Conservation (phyloP, 2,888 invertebrate species). For the Gisinianus flammeolus region DNA sequence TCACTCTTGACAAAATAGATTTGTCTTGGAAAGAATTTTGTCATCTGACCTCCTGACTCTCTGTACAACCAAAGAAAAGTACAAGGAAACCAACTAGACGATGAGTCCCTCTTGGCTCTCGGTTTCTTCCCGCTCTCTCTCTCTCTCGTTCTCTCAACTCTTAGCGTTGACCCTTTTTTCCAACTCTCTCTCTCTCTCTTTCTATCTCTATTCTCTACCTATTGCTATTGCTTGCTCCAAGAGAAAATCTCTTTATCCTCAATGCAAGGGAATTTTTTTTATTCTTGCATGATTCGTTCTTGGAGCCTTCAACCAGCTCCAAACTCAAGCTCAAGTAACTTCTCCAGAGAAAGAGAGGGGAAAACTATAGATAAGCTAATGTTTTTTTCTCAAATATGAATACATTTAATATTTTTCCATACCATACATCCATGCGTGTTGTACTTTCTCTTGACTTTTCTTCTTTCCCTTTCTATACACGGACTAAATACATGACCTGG, state of each 20-base stretch:
- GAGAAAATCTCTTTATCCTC: no score
- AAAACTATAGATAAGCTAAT: constrained; percentile 27
- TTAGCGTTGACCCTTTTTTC: neutral
- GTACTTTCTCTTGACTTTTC: neutral
- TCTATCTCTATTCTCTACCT: neutral
- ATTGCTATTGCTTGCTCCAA: neutral
- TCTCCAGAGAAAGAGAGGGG: no score
- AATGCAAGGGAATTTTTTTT: no score
- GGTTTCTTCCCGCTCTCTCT: neutral
- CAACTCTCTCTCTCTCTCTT: neutral
- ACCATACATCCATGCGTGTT: no score
- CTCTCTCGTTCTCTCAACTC: neutral
- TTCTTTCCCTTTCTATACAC: neutral
- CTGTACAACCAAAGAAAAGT: neutral
- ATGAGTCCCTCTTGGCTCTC: neutral
- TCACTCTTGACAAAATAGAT: constrained; percentile 28
- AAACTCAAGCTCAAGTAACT: no score
- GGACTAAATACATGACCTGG: no score
- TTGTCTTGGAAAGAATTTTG: constrained; percentile 31
- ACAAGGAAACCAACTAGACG: neutral
- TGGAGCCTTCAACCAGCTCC: no score
- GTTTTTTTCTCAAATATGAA: constrained; percentile 17
- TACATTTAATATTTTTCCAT: constrained; percentile 9
- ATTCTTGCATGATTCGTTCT: no score
- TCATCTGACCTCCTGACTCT: constrained; percentile 32